phyloP scores from a whole-genome alignment of 2,888 invertebrate genomes.

The Bruchidius siliquastri region DNA sequence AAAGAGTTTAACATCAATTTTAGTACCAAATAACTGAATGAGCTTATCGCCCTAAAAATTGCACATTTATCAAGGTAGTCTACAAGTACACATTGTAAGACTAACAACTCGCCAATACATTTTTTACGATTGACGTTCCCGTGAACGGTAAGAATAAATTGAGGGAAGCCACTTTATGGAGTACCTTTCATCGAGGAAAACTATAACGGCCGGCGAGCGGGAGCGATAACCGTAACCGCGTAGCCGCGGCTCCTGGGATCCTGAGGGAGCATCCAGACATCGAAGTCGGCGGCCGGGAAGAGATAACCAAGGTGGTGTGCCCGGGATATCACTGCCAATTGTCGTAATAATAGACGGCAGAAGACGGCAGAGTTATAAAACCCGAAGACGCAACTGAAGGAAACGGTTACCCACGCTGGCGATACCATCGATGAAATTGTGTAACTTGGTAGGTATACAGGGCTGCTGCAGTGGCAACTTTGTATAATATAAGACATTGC shows the following conservation, averaged over 20 bases:
- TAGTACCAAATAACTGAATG: too few species aligned
- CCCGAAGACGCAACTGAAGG: constrained; percentile 35
- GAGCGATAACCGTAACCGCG: constrained; percentile 46
- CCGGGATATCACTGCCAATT: constrained; percentile 42
- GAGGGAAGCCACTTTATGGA: constrained; percentile 41
- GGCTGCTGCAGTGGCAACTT: background rate
- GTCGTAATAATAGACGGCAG: constrained; percentile 43
- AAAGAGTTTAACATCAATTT: too few species aligned
- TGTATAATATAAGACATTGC: too few species aligned
- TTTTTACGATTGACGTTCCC: background rate
- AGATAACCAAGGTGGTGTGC: constrained; percentile 44
- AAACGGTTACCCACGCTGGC: constrained; percentile 22
- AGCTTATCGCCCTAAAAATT: too few species aligned
- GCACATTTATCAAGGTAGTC: too few species aligned
- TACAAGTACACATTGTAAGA: background rate
- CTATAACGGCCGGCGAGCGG: constrained; percentile 35
- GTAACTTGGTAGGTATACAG: constrained; percentile 14
- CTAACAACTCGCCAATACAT: background rate
- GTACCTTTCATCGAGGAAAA: constrained; percentile 44
- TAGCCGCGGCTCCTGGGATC: constrained; percentile 31
- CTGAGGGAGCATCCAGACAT: constrained; percentile 33
- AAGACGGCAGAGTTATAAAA: constrained; percentile 29
- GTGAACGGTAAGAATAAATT: background rate
- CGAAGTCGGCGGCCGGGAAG: constrained; percentile 33
- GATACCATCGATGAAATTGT: constrained; percentile 45